phyloP scores from a whole-genome alignment of 53 echinoderm and acorn worm species.

The Patiria pectinifera region DNA sequence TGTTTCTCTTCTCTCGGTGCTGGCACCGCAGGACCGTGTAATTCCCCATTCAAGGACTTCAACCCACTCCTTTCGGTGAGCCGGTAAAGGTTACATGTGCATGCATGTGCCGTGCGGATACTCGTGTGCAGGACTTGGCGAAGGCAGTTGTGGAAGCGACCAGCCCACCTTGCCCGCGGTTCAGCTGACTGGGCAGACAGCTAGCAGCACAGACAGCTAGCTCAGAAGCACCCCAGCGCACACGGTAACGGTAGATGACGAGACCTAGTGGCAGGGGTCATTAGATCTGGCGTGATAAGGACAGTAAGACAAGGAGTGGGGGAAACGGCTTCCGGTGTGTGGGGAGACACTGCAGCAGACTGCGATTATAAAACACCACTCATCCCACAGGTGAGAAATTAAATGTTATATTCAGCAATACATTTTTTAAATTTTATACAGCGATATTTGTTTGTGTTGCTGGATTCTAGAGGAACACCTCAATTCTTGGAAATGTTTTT shows the following conservation, averaged over 20 bases:
- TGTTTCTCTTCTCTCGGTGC: not conserved
- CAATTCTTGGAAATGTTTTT: too few relatives aligned
- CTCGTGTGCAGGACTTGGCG: not conserved
- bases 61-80: conserved; percentile 28
- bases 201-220: too few relatives aligned
- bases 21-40: conserved; percentile 24
- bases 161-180: not conserved
- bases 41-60: conserved; percentile 46
- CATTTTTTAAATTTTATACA: not conserved
- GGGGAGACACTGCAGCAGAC: not conserved
- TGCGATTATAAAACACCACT: not conserved
- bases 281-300: conserved; percentile 26
- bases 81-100: conserved; percentile 49
- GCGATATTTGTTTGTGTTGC: not conserved
- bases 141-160: not conserved
- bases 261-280: not conserved
- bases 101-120: not conserved
- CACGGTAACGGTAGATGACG: not conserved
- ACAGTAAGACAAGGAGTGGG: not conserved
- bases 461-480: too few relatives aligned
- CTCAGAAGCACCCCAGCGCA: too few relatives aligned
- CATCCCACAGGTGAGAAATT: not conserved
- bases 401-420: not conserved
- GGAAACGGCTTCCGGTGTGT: not conserved
- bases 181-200: not conserved